These are phyloP conservation scores for Taphrorychus bicolor DNA, from an alignment of 2,888 invertebrate species.

Conservation along the genomic window DNA sequence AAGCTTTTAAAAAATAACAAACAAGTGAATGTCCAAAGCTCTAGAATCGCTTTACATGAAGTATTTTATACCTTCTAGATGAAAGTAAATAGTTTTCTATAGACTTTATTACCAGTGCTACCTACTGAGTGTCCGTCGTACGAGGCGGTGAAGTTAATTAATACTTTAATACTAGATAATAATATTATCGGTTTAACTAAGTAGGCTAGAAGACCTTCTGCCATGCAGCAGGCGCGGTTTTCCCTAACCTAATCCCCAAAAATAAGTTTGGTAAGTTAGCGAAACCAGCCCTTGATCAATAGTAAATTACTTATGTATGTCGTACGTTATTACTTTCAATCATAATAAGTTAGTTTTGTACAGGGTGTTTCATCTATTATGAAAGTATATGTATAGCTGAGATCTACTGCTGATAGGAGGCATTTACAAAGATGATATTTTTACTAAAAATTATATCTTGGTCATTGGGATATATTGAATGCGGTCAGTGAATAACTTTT, in stretches of 20 bases:
- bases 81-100: conserved; percentile 60
- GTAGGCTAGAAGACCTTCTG: conserved; percentile 3
- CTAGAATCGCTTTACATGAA: conserved; percentile 54
- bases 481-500: not conserved
- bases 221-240: not conserved
- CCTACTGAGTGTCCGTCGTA: conserved; percentile 42
- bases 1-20: too few relatives aligned
- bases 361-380: conserved; percentile 41
- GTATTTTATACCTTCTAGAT: conserved; percentile 60
- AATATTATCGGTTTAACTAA: not conserved
- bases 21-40: conserved; percentile 46
- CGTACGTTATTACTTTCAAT: not conserved
- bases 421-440: conserved; percentile 10
- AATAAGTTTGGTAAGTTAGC: not conserved
- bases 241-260: not conserved
- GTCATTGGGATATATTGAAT: not conserved
- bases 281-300: not conserved
- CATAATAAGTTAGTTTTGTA: conserved; percentile 28
- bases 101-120: conserved; percentile 59
- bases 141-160: not conserved
- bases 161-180: not conserved
- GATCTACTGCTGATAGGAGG: conserved; percentile 5
- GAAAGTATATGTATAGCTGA: not conserved
- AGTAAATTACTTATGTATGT: not conserved
- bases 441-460: conserved; percentile 2